These are phyloP conservation scores for Cotesia vestalis DNA, from an alignment of 1,140 invertebrate species.

Conservation along the genomic window DNA sequence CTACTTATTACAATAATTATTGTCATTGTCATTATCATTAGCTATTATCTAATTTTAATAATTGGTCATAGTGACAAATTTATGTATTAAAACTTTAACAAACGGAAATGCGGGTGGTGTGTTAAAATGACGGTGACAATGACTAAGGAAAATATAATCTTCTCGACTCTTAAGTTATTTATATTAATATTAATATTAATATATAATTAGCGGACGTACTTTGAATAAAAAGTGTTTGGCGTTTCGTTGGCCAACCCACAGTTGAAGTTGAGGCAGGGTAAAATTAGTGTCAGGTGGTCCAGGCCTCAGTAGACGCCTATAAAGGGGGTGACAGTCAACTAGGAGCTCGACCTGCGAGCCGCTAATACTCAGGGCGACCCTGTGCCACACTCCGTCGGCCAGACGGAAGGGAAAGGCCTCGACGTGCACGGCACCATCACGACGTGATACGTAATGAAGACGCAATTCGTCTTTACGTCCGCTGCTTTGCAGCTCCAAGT, in stretches of 20 bases:
- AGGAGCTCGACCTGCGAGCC: conserved; percentile 83
- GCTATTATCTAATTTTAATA: no score
- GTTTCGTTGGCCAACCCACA: conserved; percentile 89
- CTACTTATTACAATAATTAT: background rate
- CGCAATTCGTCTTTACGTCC: conserved; percentile 86
- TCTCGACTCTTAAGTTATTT: no score
- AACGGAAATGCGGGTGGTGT: background rate
- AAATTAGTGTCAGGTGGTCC: conserved; percentile 78
- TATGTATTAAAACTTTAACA: no score
- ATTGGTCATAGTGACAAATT: no score
- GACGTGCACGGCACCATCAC: conserved; percentile 73
- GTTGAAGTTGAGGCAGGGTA: conserved; percentile 74
- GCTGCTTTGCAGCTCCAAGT: conserved; percentile 90
- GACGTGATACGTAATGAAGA: conserved; percentile 75
- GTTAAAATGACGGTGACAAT: background rate
- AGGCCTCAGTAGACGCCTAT: conserved; percentile 74
- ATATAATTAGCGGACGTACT: conserved; percentile 65
- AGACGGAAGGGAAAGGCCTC: conserved; percentile 88
- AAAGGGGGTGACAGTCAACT: conserved; percentile 86
- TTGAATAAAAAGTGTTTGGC: conserved; percentile 86
- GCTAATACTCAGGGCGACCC: conserved; percentile 82
- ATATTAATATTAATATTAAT: background rate
- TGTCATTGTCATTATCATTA: no score
- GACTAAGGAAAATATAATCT: background rate
- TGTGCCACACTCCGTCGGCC: conserved; percentile 87